A percentile compares a stretch with the other conserved stretches of the same genome.
phyloP scores from a whole-genome alignment of 2,888 invertebrate genomes.

The Lamellibrachia columna region DNA sequence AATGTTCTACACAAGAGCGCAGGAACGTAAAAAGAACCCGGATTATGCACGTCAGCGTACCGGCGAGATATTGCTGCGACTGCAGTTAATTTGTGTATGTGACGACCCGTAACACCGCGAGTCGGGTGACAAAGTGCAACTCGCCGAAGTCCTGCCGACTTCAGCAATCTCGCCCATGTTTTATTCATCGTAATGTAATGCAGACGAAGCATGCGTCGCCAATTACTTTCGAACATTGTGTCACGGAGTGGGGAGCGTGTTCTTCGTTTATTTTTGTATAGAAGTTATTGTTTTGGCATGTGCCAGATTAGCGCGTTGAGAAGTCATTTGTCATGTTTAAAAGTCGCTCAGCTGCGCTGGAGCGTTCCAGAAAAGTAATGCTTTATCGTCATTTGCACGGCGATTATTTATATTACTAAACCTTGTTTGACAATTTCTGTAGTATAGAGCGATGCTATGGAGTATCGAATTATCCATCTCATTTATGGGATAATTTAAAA shows the following conservation, averaged over 20 bases:
- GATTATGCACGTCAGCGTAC: not conserved
- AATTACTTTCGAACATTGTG: not conserved
- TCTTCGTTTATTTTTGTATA: not conserved
- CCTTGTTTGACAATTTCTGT: not conserved
- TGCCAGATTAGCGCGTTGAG: not conserved
- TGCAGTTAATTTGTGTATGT: not conserved
- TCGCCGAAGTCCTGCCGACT: not conserved
- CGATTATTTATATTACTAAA: not conserved
- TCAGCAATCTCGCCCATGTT: not conserved
- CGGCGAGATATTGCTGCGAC: not conserved
- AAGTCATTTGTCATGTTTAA: not conserved
- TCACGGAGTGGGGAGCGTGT: not conserved
- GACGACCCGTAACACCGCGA: not conserved
- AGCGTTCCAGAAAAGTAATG: not conserved
- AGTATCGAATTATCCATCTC: not conserved
- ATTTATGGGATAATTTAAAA: too few species aligned
- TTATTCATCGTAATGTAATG: not conserved
- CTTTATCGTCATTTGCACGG: not conserved
- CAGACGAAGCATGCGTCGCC: slow-evolving; percentile 8
- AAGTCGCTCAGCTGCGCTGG: not conserved
- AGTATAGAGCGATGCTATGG: not conserved
- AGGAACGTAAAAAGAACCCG: too few species aligned
- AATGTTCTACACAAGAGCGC: too few species aligned
- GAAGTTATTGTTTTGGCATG: not conserved
- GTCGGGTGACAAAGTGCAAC: slow-evolving; percentile 16